These are phyloP conservation scores for Crocodylus rhombifer DNA, from an alignment of 2,797 vertebrate species.

Conservation along the genomic window DNA sequence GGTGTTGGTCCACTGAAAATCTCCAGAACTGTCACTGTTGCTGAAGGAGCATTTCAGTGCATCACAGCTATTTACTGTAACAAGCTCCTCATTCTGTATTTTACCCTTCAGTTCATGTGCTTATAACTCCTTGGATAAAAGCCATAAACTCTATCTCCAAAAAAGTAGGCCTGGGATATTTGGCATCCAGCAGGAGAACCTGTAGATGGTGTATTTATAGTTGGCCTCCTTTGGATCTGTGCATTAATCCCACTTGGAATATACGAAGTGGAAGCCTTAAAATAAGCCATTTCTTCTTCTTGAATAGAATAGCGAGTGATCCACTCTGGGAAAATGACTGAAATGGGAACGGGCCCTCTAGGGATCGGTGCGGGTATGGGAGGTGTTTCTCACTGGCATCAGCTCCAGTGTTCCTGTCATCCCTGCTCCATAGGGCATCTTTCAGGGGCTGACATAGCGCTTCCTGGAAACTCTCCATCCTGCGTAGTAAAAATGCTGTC, in stretches of 20 bases:
- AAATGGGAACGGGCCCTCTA: background rate
- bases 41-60: background rate
- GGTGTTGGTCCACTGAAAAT: background rate
- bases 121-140: background rate
- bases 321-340: background rate
- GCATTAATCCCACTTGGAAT: background rate
- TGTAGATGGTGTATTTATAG: background rate
- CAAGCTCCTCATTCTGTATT: background rate
- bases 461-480: background rate
- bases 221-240: background rate
- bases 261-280: background rate
- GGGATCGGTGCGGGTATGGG: background rate
- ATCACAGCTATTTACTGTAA: background rate
- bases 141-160: background rate
- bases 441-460: background rate
- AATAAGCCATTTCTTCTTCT: background rate
- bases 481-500: background rate
- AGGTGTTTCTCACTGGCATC: background rate
- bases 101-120: background rate
- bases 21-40: background rate
- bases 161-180: background rate
- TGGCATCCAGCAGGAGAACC: background rate
- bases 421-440: background rate
- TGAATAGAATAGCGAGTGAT: background rate
- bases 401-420: background rate